A percentile compares a stretch with the other conserved stretches of the same genome.
phyloP scores from a whole-genome alignment of 2,888 invertebrate genomes.

The Amorpha juglandis region DNA sequence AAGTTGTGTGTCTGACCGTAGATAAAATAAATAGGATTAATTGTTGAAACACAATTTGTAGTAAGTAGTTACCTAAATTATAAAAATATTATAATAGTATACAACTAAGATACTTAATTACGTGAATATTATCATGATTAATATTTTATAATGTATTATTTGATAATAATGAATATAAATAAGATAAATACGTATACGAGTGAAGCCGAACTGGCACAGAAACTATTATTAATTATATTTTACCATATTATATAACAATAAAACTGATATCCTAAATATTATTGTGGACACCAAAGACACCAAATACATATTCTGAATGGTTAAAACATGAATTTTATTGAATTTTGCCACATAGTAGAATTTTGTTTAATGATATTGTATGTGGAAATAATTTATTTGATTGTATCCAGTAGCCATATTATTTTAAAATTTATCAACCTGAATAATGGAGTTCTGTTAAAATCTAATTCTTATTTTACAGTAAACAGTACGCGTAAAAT shows the following conservation, averaged over 20 bases:
- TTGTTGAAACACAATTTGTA: neutral
- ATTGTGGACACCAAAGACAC: neutral
- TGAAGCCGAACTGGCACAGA: constrained; percentile 6
- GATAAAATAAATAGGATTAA: neutral
- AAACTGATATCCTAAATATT: neutral
- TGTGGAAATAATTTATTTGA: neutral
- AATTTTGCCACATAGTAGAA: neutral
- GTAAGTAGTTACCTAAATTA: neutral
- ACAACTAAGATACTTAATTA: constrained; percentile 7
- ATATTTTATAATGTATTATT: constrained; percentile 5
- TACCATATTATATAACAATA: neutral
- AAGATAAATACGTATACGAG: neutral
- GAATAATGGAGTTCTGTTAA: too few relatives aligned
- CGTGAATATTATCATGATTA: constrained; percentile 5
- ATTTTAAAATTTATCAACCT: too few relatives aligned
- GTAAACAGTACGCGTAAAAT: too few relatives aligned
- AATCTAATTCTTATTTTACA: too few relatives aligned
- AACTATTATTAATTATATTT: neutral
- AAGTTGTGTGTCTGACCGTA: neutral
- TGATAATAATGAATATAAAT: constrained; percentile 1
- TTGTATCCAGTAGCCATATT: neutral
- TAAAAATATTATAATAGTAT: neutral
- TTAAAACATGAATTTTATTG: neutral
- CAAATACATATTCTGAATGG: neutral
- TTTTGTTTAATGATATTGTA: neutral